Evolutionary conservation across 1,140 invertebrate genomes (phyloP).

Genomic region (Drosophila pseudoobscura): DNA sequence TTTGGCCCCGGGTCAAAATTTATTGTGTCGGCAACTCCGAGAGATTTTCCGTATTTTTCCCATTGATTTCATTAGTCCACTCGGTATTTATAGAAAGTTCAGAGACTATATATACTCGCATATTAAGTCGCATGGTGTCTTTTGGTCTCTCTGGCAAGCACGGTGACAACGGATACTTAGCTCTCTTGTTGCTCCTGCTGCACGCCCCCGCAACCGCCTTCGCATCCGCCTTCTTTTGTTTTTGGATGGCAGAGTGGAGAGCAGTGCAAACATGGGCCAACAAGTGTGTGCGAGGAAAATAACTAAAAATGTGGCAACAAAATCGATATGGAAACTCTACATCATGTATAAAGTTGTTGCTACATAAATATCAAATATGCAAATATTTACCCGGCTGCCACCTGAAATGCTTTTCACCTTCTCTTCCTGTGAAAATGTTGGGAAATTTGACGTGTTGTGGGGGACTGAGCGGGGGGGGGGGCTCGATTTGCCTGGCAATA

Average conservation of each 20-base stretch:
- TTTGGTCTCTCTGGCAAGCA: slow-evolving; percentile 52
- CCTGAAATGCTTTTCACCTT: slow-evolving; percentile 50
- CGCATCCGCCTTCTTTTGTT: slow-evolving; percentile 29
- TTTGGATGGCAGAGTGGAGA: slow-evolving; percentile 26
- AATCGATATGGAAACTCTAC: slow-evolving; percentile 74
- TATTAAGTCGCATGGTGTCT: background rate
- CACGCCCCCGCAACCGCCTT: slow-evolving; percentile 1
- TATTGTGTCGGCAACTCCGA: slow-evolving; percentile 35
- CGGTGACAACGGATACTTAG: slow-evolving; percentile 59
- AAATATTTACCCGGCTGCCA: slow-evolving; percentile 74
- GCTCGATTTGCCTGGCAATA: slow-evolving; percentile 62
- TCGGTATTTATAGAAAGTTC: slow-evolving; percentile 27
- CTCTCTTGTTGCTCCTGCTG: slow-evolving; percentile 16
- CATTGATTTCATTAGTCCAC: slow-evolving; percentile 54
- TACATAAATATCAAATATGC: slow-evolving; percentile 81
- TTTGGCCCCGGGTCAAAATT: slow-evolving; percentile 13
- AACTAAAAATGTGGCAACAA: slow-evolving; percentile 57
- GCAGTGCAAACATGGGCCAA: slow-evolving; percentile 66
- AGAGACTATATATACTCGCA: too few species aligned
- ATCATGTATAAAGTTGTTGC: slow-evolving; percentile 70
- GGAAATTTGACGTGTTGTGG: slow-evolving; percentile 51
- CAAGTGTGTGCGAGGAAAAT: slow-evolving; percentile 61
- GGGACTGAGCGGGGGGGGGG: slow-evolving; percentile 1
- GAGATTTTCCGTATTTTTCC: slow-evolving; percentile 7
- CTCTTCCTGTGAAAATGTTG: slow-evolving; percentile 45